These are phyloP conservation scores for Pogonomyrmex barbatus DNA, from an alignment of 1,140 invertebrate genomes.

Conservation along the genomic window DNA sequence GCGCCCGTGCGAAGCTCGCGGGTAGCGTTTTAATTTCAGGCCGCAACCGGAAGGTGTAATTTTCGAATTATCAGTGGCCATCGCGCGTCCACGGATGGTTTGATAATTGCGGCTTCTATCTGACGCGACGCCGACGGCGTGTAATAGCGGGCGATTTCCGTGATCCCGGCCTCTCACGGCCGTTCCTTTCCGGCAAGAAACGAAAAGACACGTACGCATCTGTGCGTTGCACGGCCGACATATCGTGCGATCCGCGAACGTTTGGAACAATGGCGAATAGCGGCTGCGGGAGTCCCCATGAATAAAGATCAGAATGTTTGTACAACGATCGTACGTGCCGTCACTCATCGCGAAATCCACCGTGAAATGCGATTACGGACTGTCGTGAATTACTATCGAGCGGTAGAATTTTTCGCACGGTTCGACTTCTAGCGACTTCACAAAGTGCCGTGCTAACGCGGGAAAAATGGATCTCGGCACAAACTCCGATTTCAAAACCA, in stretches of 20 bases:
- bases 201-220: conserved; percentile 52
- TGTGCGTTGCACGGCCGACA: conserved; percentile 69
- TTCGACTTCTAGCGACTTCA: conserved; percentile 10
- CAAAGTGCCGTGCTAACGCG: background rate
- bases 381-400: conserved; percentile 47
- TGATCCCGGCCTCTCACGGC: conserved; percentile 61
- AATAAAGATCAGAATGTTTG: conserved; percentile 70
- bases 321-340: conserved; percentile 51
- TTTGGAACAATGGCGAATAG: conserved; percentile 62
- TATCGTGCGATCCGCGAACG: conserved; percentile 65
- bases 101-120: conserved; percentile 61
- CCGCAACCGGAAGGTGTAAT: conserved; percentile 45
- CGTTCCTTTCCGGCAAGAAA: conserved; percentile 54
- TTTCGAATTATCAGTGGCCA: conserved; percentile 55
- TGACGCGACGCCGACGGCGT: conserved; percentile 15
- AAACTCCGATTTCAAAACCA: background rate
- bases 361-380: conserved; percentile 57
- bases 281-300: conserved; percentile 51
- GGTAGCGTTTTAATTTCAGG: conserved; percentile 31
- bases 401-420: conserved; percentile 25
- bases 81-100: conserved; percentile 58
- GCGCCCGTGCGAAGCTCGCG: conserved; percentile 30
- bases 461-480: background rate
- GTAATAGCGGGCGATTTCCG: conserved; percentile 58
- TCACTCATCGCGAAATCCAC: conserved; percentile 35